A percentile compares a stretch with the other conserved stretches of the same genome.
Evolutionary conservation across 2,888 invertebrate species (phyloP).

Genomic region (Brachypalpus laphriformis): DNA sequence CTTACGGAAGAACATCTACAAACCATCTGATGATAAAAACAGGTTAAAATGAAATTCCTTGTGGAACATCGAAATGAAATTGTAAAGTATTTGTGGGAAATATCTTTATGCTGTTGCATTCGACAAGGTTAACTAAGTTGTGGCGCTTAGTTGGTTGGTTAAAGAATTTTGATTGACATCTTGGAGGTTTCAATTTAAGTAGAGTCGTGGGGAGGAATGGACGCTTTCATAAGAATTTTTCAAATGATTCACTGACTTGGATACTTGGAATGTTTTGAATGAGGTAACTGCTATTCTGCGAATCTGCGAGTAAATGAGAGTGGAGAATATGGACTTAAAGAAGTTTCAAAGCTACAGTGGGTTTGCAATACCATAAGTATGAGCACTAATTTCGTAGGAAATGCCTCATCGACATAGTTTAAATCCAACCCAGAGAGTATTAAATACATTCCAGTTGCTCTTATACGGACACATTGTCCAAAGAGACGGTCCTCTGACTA

Average conservation of each 20-base stretch:
- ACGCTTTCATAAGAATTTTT: background rate
- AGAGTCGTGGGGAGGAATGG: background rate
- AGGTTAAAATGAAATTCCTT: conserved; percentile 35
- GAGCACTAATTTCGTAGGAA: too few species aligned
- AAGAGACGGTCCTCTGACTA: too few species aligned
- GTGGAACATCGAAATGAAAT: conserved; percentile 31
- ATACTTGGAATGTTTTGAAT: background rate
- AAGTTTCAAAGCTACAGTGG: too few species aligned
- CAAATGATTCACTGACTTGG: background rate
- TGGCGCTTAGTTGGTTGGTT: conserved; percentile 30
- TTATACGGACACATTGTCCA: too few species aligned
- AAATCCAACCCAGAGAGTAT: too few species aligned
- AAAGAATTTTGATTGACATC: conserved; percentile 23
- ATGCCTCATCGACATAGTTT: too few species aligned
- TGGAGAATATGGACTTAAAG: too few species aligned
- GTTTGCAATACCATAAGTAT: too few species aligned
- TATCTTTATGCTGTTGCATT: conserved; percentile 36
- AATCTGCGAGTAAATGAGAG: background rate
- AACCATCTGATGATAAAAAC: conserved; percentile 26
- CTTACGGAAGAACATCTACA: conserved; percentile 7
- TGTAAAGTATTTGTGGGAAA: conserved; percentile 53
- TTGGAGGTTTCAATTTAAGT: background rate
- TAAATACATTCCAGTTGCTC: too few species aligned
- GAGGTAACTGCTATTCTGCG: background rate
- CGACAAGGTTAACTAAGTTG: background rate